phyloP scores from a whole-genome alignment of 2,113 vertebrate genomes.

The western clawed frog (Xenopus tropicalis) region UCB_Xtro_10.0 CM004445.2:97833001-97833500 shows the following conservation, averaged over 20 bases:
- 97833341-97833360: slow-evolving; percentile 37
- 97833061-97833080: no score
- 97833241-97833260: slow-evolving; percentile 62
- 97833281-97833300: slow-evolving; percentile 36
- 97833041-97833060: no score
- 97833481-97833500: no score
- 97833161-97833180: slow-evolving; percentile 27
- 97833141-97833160: slow-evolving; percentile 8
- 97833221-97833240: slow-evolving; percentile 54
- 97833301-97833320: slow-evolving; percentile 48
- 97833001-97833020: no score
- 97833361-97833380: slow-evolving; percentile 28
- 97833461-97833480: no score
- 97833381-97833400: slow-evolving; percentile 28
- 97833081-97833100: no score
- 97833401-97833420: slow-evolving; percentile 31
- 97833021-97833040: no score
- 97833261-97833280: slow-evolving; percentile 44
- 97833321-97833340: slow-evolving; percentile 39
- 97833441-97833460: no score
- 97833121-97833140: neutral
- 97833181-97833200: slow-evolving; percentile 54
- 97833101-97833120: neutral
- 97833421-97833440: slow-evolving; percentile 13
- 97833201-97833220: slow-evolving; percentile 54